Evolutionary conservation across 2,113 vertebrate genomes (phyloP).

Genomic region (Pardalotus punctatus): DNA sequence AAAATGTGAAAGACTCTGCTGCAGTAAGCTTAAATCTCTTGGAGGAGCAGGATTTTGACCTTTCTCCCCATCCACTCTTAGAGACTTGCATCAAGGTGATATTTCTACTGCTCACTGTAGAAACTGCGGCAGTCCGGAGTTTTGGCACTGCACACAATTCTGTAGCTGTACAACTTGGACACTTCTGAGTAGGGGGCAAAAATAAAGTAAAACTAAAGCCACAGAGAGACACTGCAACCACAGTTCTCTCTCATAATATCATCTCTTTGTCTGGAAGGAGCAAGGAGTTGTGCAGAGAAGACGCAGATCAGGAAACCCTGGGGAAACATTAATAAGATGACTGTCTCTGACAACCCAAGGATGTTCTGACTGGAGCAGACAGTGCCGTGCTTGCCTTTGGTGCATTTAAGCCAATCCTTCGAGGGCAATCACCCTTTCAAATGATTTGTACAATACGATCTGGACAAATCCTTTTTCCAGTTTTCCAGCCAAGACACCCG

Average conservation of each 20-base stretch:
- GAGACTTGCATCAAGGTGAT: not conserved
- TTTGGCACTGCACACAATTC: not conserved
- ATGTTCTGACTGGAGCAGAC: not conserved
- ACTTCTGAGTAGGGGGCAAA: not conserved
- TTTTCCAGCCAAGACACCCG: not conserved
- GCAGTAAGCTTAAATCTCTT: not conserved
- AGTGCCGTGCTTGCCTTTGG: not conserved
- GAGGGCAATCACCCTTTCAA: not conserved
- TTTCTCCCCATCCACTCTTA: not conserved
- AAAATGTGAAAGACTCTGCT: not conserved
- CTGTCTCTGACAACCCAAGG: not conserved
- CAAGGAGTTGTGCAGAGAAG: not conserved
- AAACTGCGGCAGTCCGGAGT: not conserved
- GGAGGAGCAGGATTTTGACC: not conserved
- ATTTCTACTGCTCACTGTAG: not conserved
- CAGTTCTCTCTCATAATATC: not conserved
- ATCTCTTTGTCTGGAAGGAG: not conserved
- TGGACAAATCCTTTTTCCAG: not conserved
- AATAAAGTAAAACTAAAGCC: not conserved
- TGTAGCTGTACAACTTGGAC: not conserved
- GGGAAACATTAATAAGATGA: not conserved
- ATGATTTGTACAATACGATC: not conserved
- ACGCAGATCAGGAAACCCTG: not conserved
- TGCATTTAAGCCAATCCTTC: not conserved
- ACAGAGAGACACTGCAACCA: fast-evolving